Percentiles rank a stretch among this genome's conserved stretches.
These are phyloP conservation scores for Cirrhinus mrigala DNA, from an alignment of 2,797 vertebrate genomes.

Conservation along the genomic window DNA sequence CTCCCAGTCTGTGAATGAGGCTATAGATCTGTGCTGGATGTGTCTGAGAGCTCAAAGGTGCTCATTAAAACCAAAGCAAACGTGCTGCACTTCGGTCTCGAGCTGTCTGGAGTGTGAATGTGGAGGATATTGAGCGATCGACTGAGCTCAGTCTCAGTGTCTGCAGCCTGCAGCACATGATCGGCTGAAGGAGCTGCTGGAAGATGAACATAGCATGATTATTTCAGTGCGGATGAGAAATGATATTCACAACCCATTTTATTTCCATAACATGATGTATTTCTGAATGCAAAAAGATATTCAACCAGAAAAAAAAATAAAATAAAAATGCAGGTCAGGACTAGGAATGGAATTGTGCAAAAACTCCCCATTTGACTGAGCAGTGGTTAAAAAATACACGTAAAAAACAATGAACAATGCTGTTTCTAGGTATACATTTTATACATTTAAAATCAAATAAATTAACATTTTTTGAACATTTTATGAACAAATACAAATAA, in stretches of 20 bases:
- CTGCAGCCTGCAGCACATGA: background rate
- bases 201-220: background rate
- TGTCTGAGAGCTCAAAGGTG: constrained; percentile 14
- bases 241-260: background rate
- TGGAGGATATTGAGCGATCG: background rate
- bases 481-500: background rate
- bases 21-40: constrained; percentile 7
- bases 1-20: background rate
- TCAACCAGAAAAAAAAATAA: too few species aligned
- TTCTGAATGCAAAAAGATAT: background rate
- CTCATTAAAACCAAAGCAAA: constrained; percentile 17
- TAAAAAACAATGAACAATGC: background rate
- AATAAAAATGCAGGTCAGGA: too few species aligned
- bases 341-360: background rate
- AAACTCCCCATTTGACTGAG: background rate
- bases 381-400: background rate
- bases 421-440: background rate
- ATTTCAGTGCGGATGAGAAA: background rate
- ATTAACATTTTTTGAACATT: background rate
- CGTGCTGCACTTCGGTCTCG: background rate
- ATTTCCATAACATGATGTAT: background rate
- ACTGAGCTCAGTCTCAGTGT: background rate
- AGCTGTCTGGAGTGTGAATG: constrained; percentile 10
- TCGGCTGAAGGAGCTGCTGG: background rate
- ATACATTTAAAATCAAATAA: background rate